Percentiles rank a stretch among this genome's conserved stretches.
Evolutionary conservation across 1,140 invertebrate species (phyloP).

Genomic region (Rhyzopertha dominica): DNA sequence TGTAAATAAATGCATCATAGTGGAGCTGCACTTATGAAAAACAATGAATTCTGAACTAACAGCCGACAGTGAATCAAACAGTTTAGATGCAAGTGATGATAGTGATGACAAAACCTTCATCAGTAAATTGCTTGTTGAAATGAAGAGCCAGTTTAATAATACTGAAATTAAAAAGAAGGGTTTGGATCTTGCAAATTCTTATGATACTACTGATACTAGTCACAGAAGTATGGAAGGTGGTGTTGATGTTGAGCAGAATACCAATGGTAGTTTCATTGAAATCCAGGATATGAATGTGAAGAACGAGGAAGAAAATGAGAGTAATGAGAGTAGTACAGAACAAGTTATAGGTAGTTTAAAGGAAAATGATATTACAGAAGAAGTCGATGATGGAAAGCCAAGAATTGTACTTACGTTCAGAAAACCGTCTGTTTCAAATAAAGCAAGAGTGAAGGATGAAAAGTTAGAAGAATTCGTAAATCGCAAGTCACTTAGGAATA

Average conservation of each 20-base stretch:
- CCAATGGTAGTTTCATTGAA: background rate
- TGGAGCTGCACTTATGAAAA: slow-evolving; percentile 5
- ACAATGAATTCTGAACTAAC: background rate
- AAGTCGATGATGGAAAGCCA: slow-evolving; percentile 8
- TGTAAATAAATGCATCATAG: slow-evolving; percentile 7
- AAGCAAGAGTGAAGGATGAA: background rate
- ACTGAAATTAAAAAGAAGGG: slow-evolving; percentile 1
- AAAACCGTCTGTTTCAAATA: no score
- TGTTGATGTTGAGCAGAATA: background rate
- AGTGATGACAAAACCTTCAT: slow-evolving; percentile 15
- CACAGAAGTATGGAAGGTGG: background rate
- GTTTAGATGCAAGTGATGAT: slow-evolving; percentile 1
- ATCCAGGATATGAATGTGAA: background rate
- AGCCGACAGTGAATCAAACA: slow-evolving; percentile 2
- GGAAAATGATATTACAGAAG: background rate
- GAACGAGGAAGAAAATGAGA: background rate
- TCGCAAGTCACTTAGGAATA: slow-evolving; percentile 1
- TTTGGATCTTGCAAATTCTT: background rate
- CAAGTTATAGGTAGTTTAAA: background rate
- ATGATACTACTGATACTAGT: background rate
- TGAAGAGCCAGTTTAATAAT: slow-evolving; percentile 25
- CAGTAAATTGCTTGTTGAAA: slow-evolving; percentile 20
- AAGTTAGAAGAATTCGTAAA: slow-evolving; percentile 4
- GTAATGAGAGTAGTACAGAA: background rate
- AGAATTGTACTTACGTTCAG: slow-evolving; percentile 13